A percentile compares a stretch with the other conserved stretches of the same genome.
Conservation (phyloP, 2,888 invertebrate species). For the Tipula unca region DNA sequence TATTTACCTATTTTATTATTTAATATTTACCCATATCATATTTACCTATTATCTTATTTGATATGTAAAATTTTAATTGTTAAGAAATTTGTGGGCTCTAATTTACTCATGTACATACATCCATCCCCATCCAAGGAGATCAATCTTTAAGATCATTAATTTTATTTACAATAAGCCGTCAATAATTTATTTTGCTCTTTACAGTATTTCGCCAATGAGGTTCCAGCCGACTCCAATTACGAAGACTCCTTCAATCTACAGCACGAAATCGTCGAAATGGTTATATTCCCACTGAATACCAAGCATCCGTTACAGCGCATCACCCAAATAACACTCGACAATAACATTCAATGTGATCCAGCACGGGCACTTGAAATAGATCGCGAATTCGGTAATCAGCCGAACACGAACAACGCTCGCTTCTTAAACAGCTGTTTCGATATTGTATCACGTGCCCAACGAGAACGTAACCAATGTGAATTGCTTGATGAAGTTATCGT, state of each 20-base stretch:
- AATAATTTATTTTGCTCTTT: background rate
- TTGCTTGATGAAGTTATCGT: too few relatives aligned
- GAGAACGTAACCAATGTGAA: background rate
- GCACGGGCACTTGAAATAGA: too few relatives aligned
- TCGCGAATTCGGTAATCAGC: background rate
- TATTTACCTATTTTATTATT: too few relatives aligned
- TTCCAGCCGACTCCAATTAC: background rate
- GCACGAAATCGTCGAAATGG: background rate
- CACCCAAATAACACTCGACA: background rate
- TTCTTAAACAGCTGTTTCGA: background rate
- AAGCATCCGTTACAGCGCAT: background rate
- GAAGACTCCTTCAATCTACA: background rate
- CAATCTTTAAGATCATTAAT: too few relatives aligned
- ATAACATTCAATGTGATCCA: background rate
- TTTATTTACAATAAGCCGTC: too few relatives aligned
- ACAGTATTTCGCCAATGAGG: background rate
- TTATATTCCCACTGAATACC: background rate
- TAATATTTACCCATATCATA: too few relatives aligned
- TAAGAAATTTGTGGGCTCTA: too few relatives aligned
- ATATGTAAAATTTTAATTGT: too few relatives aligned
- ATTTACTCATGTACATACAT: too few relatives aligned
- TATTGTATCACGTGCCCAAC: background rate
- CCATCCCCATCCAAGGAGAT: too few relatives aligned
- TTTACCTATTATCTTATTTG: too few relatives aligned
- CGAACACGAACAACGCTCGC: background rate